These are phyloP conservation scores for Lates calcarifer DNA, from an alignment of 2,113 vertebrate genomes.

Conservation along the genomic window DNA sequence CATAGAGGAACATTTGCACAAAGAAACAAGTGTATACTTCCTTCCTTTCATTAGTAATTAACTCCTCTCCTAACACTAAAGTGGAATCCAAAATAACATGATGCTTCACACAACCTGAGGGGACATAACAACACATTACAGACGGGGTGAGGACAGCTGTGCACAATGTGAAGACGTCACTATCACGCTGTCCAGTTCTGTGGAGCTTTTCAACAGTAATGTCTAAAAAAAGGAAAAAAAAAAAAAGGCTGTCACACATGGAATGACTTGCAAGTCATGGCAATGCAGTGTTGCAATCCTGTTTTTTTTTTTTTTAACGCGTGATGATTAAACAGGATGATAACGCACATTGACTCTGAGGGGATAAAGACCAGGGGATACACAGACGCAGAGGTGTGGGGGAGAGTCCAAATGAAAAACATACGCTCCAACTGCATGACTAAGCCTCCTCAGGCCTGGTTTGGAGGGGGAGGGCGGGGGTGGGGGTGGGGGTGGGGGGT, in stretches of 20 bases:
- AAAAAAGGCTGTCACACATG: slow-evolving; percentile 22
- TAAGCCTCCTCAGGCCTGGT: slow-evolving; percentile 70
- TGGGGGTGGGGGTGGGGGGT: slow-evolving; percentile 48
- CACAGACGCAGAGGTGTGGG: slow-evolving; percentile 69
- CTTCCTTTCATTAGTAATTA: slow-evolving; percentile 34
- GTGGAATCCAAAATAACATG: slow-evolving; percentile 21
- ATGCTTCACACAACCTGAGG: slow-evolving; percentile 39
- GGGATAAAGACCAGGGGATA: slow-evolving; percentile 46
- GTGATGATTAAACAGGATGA: slow-evolving; percentile 66
- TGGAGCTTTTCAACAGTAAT: slow-evolving; percentile 4
- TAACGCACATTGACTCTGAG: slow-evolving; percentile 39
- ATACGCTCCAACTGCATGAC: slow-evolving; percentile 82
- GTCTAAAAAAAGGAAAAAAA: slow-evolving; percentile 4
- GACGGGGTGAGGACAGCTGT: slow-evolving; percentile 50
- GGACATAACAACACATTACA: slow-evolving; percentile 12
- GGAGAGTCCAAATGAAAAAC: slow-evolving; percentile 80
- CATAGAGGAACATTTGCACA: slow-evolving; percentile 11
- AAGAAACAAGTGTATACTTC: slow-evolving; percentile 10
- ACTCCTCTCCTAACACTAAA: slow-evolving; percentile 19
- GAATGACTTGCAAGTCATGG: slow-evolving; percentile 69
- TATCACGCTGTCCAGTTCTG: slow-evolving; percentile 2
- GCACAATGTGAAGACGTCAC: slow-evolving; percentile 18
- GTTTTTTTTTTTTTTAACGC: slow-evolving; percentile 33
- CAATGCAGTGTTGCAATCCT: slow-evolving; percentile 44
- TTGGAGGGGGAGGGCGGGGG: slow-evolving; percentile 57